Conservation (phyloP, 2,113 vertebrate genomes). For the Leptodactylus fuscus region DNA sequence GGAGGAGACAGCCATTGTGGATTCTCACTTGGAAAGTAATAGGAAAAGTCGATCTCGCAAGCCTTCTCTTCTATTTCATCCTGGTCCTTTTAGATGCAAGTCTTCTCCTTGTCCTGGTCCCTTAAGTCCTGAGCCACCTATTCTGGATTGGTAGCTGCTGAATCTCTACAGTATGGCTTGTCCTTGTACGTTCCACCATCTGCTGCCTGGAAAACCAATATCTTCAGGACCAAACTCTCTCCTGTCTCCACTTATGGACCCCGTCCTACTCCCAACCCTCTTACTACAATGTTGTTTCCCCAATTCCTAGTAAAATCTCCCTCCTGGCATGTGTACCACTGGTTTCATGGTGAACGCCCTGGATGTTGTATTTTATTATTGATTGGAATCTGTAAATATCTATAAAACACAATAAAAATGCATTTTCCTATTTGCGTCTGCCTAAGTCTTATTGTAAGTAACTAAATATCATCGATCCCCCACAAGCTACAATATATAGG, state of each 20-base stretch:
- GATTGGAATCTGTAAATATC: not conserved
- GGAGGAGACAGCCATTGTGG: constrained; percentile 44
- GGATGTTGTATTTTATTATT: constrained; percentile 23
- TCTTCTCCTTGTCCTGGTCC: not conserved
- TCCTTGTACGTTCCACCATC: not conserved
- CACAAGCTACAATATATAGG: too few relatives aligned
- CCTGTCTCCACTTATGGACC: not conserved
- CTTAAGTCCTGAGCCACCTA: not conserved
- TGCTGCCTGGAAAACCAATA: not conserved
- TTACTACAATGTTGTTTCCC: not conserved
- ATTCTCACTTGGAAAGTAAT: constrained; percentile 43
- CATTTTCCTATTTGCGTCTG: not conserved
- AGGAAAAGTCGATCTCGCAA: not conserved
- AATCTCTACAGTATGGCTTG: too few relatives aligned
- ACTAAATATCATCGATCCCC: too few relatives aligned
- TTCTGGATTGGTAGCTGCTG: not conserved
- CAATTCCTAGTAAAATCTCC: not conserved
- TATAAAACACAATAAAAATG: constrained; percentile 10
- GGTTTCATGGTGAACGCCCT: constrained; percentile 6
- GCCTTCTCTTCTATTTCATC: not conserved
- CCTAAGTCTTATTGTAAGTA: not conserved
- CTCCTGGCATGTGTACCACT: constrained; percentile 28
- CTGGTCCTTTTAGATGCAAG: not conserved
- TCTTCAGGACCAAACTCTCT: not conserved
- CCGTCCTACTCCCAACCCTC: not conserved